Conservation (phyloP, 2,113 vertebrate species). For the Rhynchopsitta pachyrhyncha region DNA sequence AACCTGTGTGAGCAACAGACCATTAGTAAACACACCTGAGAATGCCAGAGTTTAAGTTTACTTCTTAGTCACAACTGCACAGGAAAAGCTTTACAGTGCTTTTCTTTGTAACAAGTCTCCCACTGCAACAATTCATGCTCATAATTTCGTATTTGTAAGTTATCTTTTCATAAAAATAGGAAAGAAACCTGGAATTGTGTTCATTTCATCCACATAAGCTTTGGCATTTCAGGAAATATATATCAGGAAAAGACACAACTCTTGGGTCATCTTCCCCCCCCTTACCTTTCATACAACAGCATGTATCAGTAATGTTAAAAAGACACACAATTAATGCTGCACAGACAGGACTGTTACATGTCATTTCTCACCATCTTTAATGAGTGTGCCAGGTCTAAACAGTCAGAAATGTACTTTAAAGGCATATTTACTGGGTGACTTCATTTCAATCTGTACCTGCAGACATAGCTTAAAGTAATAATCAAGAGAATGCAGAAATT, state of each 20-base stretch:
- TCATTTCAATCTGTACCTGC: background rate
- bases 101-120: background rate
- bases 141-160: background rate
- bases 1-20: background rate
- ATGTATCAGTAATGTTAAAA: background rate
- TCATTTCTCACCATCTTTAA: background rate
- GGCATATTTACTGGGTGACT: background rate
- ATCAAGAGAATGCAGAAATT: background rate
- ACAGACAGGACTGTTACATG: background rate
- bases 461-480: background rate
- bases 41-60: background rate
- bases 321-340: background rate
- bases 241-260: background rate
- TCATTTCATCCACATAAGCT: background rate
- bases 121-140: background rate
- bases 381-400: background rate
- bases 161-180: background rate
- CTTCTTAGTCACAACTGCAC: background rate
- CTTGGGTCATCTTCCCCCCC: background rate
- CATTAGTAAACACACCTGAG: background rate
- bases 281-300: background rate
- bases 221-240: background rate
- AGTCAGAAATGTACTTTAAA: background rate
- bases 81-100: background rate
- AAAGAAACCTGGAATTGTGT: background rate